A percentile compares a stretch with the other conserved stretches of the same genome.
phyloP scores from a whole-genome alignment of 2,113 vertebrate species.

The Actenoides lindsayi region DNA sequence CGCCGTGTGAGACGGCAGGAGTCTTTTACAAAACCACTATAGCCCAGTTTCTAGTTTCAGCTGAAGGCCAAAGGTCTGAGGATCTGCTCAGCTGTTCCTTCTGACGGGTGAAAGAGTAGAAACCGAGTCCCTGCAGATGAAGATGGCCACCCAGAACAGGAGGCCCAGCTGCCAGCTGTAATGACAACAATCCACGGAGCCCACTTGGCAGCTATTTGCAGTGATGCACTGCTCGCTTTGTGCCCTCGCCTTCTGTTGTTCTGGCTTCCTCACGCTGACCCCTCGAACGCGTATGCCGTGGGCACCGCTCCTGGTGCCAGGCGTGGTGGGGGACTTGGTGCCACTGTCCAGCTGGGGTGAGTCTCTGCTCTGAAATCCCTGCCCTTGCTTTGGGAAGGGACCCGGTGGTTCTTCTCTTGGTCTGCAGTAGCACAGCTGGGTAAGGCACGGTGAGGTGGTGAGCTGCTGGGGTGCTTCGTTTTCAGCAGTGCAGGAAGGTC shows the following conservation, averaged over 20 bases:
- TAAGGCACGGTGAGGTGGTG: background rate
- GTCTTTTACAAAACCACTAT: background rate
- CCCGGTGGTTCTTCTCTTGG: fast-evolving
- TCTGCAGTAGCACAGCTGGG: background rate
- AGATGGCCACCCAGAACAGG: background rate
- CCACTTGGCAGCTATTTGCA: background rate
- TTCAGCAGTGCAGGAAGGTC: background rate
- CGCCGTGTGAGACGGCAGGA: fast-evolving
- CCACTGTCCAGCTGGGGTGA: background rate
- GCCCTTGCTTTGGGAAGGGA: background rate
- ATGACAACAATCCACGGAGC: background rate
- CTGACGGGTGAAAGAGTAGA: background rate
- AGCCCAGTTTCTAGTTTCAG: background rate
- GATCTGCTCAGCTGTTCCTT: background rate
- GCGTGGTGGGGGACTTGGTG: fast-evolving
- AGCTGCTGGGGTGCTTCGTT: background rate
- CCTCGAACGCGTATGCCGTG: fast-evolving
- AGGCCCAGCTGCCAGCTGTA: background rate
- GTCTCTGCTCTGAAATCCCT: background rate
- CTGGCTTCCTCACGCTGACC: background rate
- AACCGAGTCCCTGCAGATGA: background rate
- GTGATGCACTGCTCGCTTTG: background rate
- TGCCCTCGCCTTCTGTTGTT: background rate
- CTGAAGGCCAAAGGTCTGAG: background rate
- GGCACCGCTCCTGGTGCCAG: background rate